phyloP scores from a whole-genome alignment of 2,113 vertebrate genomes.

The Rhizomys pruinosus region DNA sequence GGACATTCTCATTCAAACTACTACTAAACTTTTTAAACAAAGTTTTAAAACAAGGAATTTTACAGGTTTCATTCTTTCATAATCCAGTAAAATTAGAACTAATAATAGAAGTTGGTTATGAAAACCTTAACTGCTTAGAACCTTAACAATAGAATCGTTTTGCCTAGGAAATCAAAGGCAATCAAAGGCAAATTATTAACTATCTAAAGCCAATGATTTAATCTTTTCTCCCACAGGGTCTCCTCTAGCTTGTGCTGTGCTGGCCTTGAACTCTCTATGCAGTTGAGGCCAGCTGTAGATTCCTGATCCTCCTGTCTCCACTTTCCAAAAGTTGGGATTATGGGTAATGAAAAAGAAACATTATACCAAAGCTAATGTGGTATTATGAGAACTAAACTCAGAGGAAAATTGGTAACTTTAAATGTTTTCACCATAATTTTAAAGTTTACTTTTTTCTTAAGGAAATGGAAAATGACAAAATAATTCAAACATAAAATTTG shows the following conservation, averaged over 20 bases:
- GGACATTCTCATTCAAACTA: constrained; percentile 45
- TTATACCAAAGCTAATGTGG: not conserved
- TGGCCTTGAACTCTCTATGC: no score
- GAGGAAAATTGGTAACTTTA: constrained; percentile 7
- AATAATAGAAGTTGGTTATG: constrained; percentile 7
- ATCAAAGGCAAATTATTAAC: constrained; percentile 17
- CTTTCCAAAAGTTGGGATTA: not conserved
- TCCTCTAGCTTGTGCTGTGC: no score
- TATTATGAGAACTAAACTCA: not conserved
- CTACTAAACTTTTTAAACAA: not conserved
- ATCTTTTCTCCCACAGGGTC: no score
- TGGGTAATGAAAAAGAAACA: not conserved
- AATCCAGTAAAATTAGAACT: constrained; percentile 26
- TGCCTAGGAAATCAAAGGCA: not conserved
- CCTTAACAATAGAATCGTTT: constrained; percentile 21
- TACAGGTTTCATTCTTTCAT: not conserved
- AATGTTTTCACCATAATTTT: not conserved
- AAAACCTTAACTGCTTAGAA: constrained; percentile 38
- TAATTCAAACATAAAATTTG: not conserved
- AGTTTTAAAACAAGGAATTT: constrained; percentile 25
- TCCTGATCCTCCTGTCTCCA: not conserved
- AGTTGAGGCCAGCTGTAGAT: not conserved
- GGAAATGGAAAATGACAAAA: constrained; percentile 3
- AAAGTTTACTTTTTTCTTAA: not conserved
- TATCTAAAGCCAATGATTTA: not conserved